A percentile compares a stretch with the other conserved stretches of the same genome.
These are phyloP conservation scores for Auanema sp. DNA, from an alignment of 2,888 invertebrate genomes.

Conservation along the genomic window DNA sequence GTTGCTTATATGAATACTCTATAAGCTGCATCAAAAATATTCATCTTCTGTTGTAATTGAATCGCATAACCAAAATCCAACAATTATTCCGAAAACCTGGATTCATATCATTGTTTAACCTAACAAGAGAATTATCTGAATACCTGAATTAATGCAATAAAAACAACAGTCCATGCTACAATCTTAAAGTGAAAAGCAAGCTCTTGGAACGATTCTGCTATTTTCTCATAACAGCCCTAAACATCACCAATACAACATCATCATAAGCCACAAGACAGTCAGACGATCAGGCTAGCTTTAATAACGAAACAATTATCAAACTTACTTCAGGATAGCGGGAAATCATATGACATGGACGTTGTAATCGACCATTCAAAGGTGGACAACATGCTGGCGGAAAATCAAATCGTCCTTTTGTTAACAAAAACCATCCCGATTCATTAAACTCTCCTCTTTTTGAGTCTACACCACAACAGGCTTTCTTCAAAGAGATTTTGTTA, in stretches of 20 bases:
- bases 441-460: slow-evolving; percentile 61
- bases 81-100: slow-evolving; percentile 61
- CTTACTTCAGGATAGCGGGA: slow-evolving; percentile 56
- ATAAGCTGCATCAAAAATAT: slow-evolving; percentile 23
- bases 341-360: slow-evolving; percentile 52
- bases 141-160: slow-evolving; percentile 60
- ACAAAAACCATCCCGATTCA: slow-evolving; percentile 52
- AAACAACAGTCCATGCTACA: slow-evolving; percentile 60
- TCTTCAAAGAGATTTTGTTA: slow-evolving; percentile 34
- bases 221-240: slow-evolving; percentile 60
- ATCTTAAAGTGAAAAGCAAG: slow-evolving; percentile 61
- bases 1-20: slow-evolving; percentile 7
- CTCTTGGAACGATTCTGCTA: slow-evolving; percentile 57
- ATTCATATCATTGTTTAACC: neutral
- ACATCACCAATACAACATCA: slow-evolving; percentile 9
- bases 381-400: slow-evolving; percentile 64
- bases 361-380: slow-evolving; percentile 49
- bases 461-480: slow-evolving; percentile 62
- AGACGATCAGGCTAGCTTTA: neutral
- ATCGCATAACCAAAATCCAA: slow-evolving; percentile 63
- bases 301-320: slow-evolving; percentile 9
- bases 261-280: slow-evolving; percentile 1
- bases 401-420: slow-evolving; percentile 44
- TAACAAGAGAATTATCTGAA: too few relatives aligned
- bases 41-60: slow-evolving; percentile 59